Evolutionary conservation across 2,888 invertebrate genomes (phyloP).

Genomic region (Ypsolopha scabrella): DNA sequence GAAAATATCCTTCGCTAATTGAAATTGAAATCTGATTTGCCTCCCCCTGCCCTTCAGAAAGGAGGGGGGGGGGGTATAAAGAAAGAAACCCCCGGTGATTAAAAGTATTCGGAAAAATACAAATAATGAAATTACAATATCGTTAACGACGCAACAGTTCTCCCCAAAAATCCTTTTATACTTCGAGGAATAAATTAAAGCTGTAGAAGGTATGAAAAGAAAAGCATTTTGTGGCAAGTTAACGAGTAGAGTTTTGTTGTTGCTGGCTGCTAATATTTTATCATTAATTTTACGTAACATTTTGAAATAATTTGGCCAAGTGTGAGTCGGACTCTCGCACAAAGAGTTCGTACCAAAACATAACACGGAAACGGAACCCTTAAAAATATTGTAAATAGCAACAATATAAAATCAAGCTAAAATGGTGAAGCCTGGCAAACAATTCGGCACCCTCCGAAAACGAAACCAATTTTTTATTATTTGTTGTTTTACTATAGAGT

Average conservation of each 20-base stretch:
- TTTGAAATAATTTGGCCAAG: conserved; percentile 9
- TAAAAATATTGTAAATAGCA: no score
- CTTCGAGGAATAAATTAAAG: conserved; percentile 61
- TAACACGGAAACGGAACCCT: no score
- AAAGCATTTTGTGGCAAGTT: conserved; percentile 8
- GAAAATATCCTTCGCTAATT: conserved; percentile 63
- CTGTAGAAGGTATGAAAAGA: conserved; percentile 39
- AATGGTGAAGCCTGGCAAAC: no score
- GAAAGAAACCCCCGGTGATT: conserved; percentile 47
- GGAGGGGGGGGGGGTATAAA: conserved; percentile 19
- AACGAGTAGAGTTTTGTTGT: neutral
- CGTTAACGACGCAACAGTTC: conserved; percentile 57
- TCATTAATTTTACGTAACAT: neutral
- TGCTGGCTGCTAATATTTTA: neutral
- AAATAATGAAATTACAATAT: conserved; percentile 73
- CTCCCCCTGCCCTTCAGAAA: conserved; percentile 32
- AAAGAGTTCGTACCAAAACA: no score
- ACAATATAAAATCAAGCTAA: no score
- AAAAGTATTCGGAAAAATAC: conserved; percentile 68
- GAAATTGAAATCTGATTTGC: conserved; percentile 70
- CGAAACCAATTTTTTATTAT: no score
- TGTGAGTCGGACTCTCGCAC: no score
- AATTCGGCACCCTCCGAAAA: no score
- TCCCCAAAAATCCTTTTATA: conserved; percentile 68
- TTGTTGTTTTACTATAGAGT: no score